Base-by-base conservation (phyloP, 2,888 invertebrate genomes). In the Melinopterus prodromus region DNA sequence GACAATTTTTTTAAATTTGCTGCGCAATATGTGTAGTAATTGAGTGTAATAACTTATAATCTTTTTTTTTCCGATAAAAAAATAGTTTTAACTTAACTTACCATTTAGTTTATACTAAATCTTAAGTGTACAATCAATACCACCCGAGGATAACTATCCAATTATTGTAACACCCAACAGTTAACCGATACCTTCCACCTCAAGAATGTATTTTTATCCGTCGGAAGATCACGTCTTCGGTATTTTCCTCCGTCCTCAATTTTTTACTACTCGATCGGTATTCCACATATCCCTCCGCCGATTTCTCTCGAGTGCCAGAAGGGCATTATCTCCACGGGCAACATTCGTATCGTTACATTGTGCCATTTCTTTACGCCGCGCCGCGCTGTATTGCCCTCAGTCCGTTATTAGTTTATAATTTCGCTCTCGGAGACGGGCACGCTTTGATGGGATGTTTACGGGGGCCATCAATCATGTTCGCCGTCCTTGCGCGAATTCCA, bases 291-390 rank as follows among this genome's bases (percentile, higher is more conserved):
- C 7, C 7, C 53, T 53, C 53, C 53, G 5, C 53, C 53, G 53
- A 53, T 53, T 53, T 12, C 53, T 7, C 53, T 53, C 7, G 53
- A 12, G 53, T 53, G 53, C 9, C 53, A 53, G 53, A 12, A 53
- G 53, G 53, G 53, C 53, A 53, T 53, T 53, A 53, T 53, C 53
- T 53, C 53, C 53, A 53, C 12, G 53, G 53, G 53, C 53, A 53
- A 53, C 53, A 53, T 53, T 53, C 53, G 53, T 53, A 53, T 53
- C 53, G 53, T 53, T 53, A 53, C 53, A 53, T 53, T 53, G 53
- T 53, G 53, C 53, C 12, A 53, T 7, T 53, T 53, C 53, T 53
- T 53, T 53, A 53, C 53, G 53, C 53, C 53, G 53, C n/a, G n/a
- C n/a, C n/a, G n/a, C n/a, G n/a, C n/a, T n/a, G n/a, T 53, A 53